Evolutionary conservation across 2,113 vertebrate species (phyloP), one percentile per base, ranked within the genome.

Genomic region (Megaleporinus macrocephalus): DNA sequence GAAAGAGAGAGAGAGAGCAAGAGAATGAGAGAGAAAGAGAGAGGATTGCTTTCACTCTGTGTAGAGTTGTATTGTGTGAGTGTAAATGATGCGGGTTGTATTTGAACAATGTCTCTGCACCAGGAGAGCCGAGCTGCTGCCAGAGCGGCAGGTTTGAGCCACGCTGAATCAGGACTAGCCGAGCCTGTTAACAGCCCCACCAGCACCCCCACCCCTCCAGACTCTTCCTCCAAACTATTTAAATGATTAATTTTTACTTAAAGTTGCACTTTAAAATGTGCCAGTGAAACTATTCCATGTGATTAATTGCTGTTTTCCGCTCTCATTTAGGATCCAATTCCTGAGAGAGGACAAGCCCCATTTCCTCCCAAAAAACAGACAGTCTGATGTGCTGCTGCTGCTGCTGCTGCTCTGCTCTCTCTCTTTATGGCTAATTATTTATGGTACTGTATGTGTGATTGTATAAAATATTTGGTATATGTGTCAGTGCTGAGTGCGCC

Each of bases 161-260:
- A 9, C 0, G 2, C 41, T 41, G 24, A 55, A 55, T 41, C 59
- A 26, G 26, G 72, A 29, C 15, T 20, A 36, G 27, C n/a, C 1
- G 51, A 55, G 77, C 7, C n/a, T 55, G 73, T 55, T 80, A 47
- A 62, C 26, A 10, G 41, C 36, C 36, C 36, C 7, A 4, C 36
- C 36, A 36, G 36, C n/a, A n/a, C n/a, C n/a, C n/a, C n/a, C n/a
- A 36, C 36, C 24, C 51, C 33, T n/a, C 66, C 66, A 49, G 51
- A 15, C 44, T 55, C 27, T 7, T 11, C 6, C 66, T 53, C 22
- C 9, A 55, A 55, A 73, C 49, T 36, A 66, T 73, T 27, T 66
- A 33, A 73, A 11, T n/a, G 4, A n/a, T 65, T 73, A 73, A 61
- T 53, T 53, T 65, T 73, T n/a, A 24, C 53, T 75, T 75, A n/a